These are phyloP conservation scores for Hirundichthys speculiger DNA, from an alignment of 2,113 vertebrate species.

Conservation along the genomic window DNA sequence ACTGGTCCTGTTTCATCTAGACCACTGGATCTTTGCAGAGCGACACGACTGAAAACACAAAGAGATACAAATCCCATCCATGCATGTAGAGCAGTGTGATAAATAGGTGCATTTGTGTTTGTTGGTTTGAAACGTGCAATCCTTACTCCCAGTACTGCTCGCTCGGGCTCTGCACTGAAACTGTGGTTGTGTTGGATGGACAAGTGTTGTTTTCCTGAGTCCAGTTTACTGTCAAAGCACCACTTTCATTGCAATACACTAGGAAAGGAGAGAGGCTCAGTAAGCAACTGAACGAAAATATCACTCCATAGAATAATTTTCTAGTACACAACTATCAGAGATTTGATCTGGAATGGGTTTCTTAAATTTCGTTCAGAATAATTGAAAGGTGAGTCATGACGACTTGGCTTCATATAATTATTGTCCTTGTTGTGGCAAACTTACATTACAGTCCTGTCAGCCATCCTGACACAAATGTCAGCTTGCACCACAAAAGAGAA, in stretches of 20 bases:
- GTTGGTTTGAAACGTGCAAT: conserved; percentile 5
- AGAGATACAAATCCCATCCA: background rate
- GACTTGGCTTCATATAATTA: background rate
- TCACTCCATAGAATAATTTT: background rate
- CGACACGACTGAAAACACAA: conserved; percentile 77
- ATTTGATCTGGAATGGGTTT: conserved; percentile 1
- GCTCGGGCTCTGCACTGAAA: conserved; percentile 83
- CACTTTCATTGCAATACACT: conserved; percentile 80
- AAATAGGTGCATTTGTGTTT: background rate
- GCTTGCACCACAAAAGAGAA: background rate
- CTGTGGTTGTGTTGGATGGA: conserved; percentile 6
- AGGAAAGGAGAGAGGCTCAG: conserved; percentile 3
- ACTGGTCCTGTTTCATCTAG: conserved; percentile 87
- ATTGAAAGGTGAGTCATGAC: too few relatives aligned
- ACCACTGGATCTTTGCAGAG: conserved; percentile 85
- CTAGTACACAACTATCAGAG: background rate
- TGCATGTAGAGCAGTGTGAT: background rate
- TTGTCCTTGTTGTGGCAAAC: too few relatives aligned
- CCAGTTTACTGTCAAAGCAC: conserved; percentile 66
- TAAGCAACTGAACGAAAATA: background rate
- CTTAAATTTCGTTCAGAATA: conserved; percentile 9
- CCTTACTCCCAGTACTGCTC: conserved; percentile 97
- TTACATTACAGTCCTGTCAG: background rate
- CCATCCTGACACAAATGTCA: background rate
- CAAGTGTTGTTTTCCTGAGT: conserved; percentile 77